A percentile compares a stretch with the other conserved stretches of the same genome.
These are phyloP conservation scores for Cyphomyrus discorhynchus DNA, from an alignment of 2,113 vertebrate genomes.

Conservation along the genomic window DNA sequence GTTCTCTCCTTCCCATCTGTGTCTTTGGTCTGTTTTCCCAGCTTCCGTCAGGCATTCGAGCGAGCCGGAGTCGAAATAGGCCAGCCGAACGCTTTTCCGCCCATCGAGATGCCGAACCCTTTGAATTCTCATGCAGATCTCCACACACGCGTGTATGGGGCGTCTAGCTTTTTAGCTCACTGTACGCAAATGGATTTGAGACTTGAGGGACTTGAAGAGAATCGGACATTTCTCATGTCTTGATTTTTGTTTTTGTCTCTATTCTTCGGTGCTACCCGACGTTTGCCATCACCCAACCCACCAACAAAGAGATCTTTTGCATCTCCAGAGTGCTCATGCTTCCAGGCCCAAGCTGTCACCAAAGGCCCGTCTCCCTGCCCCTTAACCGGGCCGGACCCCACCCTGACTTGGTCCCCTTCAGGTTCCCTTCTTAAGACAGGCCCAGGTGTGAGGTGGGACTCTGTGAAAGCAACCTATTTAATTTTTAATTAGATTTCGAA, in stretches of 20 bases:
- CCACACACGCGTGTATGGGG: background rate
- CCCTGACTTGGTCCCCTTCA: background rate
- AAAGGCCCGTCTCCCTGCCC: background rate
- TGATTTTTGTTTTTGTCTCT: background rate
- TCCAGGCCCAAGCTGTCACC: background rate
- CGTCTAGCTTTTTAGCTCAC: background rate
- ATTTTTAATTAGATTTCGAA: slow-evolving; percentile 35
- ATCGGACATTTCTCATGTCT: background rate
- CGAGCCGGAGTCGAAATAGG: background rate
- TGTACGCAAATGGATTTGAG: background rate
- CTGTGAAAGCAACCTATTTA: slow-evolving; percentile 33
- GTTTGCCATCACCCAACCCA: background rate
- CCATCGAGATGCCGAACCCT: background rate
- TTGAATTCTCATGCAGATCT: background rate
- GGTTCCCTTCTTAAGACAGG: background rate
- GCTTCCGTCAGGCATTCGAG: background rate
- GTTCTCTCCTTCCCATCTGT: background rate
- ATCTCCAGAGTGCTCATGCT: background rate
- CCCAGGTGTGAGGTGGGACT: slow-evolving; percentile 34
- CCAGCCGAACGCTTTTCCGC: background rate
- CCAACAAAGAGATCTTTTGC: background rate
- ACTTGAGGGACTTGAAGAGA: background rate
- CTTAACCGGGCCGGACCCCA: background rate
- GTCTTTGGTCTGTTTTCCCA: background rate
- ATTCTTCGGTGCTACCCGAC: background rate